phyloP scores from a whole-genome alignment of 2,113 vertebrate species.

The Eurypyga helias region DNA sequence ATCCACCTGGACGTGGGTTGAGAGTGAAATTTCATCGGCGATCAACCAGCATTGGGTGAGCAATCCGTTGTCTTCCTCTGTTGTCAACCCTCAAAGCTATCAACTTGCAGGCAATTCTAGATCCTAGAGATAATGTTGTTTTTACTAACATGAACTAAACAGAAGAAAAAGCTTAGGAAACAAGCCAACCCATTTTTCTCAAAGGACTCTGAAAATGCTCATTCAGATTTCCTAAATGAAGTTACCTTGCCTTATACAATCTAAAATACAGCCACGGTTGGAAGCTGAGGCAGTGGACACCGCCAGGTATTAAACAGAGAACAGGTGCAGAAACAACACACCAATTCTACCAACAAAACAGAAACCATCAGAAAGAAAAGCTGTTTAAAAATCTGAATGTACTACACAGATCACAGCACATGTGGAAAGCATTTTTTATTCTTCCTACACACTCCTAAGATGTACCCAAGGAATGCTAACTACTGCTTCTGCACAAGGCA shows the following conservation, averaged over 20 bases:
- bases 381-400: not conserved
- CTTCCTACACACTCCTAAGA: not conserved
- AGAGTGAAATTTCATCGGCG: not conserved
- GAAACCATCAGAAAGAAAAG: not conserved
- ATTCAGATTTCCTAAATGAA: not conserved
- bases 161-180: not conserved
- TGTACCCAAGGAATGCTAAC: not conserved
- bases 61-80: not conserved
- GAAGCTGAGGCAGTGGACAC: not conserved
- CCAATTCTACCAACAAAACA: not conserved
- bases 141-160: not conserved
- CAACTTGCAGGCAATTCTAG: not conserved
- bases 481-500: not conserved
- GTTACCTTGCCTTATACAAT: not conserved
- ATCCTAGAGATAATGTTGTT: not conserved
- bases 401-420: not conserved
- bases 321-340: not conserved
- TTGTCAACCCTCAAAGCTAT: not conserved
- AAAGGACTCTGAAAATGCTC: not conserved
- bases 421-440: not conserved
- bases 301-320: not conserved
- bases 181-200: not conserved
- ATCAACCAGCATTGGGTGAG: not conserved
- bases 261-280: not conserved
- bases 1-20: not conserved